Evolutionary conservation across 2,888 invertebrate genomes (phyloP), one percentile per base, ranked within the genome.

Genomic region (Orgyia antiqua): DNA sequence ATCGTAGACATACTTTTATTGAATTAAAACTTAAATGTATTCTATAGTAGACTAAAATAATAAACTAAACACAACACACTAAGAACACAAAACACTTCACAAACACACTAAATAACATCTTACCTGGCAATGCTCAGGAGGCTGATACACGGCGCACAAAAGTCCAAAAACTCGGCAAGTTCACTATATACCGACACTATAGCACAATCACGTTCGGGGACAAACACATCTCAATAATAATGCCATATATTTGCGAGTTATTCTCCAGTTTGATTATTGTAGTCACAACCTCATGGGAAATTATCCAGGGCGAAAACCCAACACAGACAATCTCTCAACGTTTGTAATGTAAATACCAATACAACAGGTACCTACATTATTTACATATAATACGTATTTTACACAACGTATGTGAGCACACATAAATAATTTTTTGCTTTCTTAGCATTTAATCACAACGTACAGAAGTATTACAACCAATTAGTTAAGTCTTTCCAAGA

Each of bases 271-370:
- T 62, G 58, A 68, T 70, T 76, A 75, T 70, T 63, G 63, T 64
- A 72, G 67, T 79, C 82, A 82, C 83, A 82, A 84, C 80, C 84
- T 70, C 78, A 39, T 53, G 73, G 73, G 74, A 79, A 79, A 78
- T 76, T 68, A 73, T 55, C 60, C 58, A 59, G 58, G 46, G 54
- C 58, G 53, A 65, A 58, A 64, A 58, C 55, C 59, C 53, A 61
- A 53, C 64, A 61, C 62, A 48, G 55, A 67, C 62, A 74, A 69
- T 65, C 65, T 63, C 58, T 65, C 57, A 61, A 59, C 58, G 53
- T 60, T 63, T 60, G 56, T 64, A 59, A 60, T 59, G 56, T 48
- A 57, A 63, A 57, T 55, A 66, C 61, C 56, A 65, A 63, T 38
- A 58, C 49, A 53, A 62, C 55, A 62, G 48, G 54, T 58, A 58